Evolutionary conservation across 1,140 invertebrate genomes (phyloP).

Genomic region (Ceratitis capitata): DNA sequence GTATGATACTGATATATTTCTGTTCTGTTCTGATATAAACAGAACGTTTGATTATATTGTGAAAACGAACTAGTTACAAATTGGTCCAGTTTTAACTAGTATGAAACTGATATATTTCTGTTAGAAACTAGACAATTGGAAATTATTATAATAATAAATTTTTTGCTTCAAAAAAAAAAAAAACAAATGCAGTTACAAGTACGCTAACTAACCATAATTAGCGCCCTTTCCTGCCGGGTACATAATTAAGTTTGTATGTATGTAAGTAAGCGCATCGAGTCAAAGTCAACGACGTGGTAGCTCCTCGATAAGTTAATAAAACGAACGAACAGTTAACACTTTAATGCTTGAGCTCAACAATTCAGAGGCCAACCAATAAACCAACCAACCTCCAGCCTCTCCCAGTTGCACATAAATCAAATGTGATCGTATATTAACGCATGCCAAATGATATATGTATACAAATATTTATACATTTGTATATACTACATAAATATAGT

Average conservation of each 20-base stretch:
- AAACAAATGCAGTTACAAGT: no score
- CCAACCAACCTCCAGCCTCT: conserved; percentile 36
- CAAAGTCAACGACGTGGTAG: conserved; percentile 8
- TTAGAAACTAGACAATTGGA: no score
- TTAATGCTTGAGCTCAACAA: conserved; percentile 25
- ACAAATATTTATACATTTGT: conserved; percentile 14
- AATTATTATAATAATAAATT: no score
- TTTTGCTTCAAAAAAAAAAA: no score
- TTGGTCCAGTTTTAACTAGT: no score
- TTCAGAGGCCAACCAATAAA: conserved; percentile 8
- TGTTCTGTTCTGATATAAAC: no score
- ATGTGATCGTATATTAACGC: neutral
- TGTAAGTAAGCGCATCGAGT: neutral
- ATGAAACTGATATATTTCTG: no score
- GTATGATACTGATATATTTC: no score
- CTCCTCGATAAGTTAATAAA: conserved; percentile 13
- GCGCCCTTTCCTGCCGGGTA: no score
- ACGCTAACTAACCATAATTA: no score
- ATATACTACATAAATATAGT: neutral
- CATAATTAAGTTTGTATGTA: neutral
- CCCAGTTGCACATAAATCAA: conserved; percentile 22
- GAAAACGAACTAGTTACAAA: no score
- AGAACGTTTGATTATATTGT: no score
- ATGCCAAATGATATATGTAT: neutral
- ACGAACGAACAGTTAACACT: conserved; percentile 29